These are phyloP conservation scores for Apaloderma vittatum DNA, from an alignment of 2,113 vertebrate species.

Conservation along the genomic window DNA sequence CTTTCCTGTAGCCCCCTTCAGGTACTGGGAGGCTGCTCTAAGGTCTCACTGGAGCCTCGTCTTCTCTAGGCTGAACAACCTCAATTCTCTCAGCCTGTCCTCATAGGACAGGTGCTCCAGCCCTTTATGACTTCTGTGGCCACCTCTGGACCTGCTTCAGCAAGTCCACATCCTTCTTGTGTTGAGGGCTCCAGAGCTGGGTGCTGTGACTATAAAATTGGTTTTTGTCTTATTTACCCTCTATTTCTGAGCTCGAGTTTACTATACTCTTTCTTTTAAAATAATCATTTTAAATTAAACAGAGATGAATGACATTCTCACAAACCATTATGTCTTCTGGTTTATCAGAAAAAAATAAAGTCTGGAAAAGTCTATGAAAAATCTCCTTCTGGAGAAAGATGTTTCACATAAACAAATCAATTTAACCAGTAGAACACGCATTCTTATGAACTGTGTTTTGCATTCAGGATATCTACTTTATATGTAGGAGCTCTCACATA, in stretches of 20 bases:
- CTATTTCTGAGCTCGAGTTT: background rate
- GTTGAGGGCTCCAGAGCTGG: too few species aligned
- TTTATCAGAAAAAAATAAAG: background rate
- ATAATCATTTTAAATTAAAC: background rate
- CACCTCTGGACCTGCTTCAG: too few species aligned
- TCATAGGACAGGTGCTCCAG: too few species aligned
- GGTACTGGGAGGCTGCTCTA: too few species aligned
- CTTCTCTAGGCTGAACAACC: too few species aligned
- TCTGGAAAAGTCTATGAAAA: background rate
- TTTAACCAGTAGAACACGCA: background rate
- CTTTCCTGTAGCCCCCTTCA: too few species aligned
- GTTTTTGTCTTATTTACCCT: background rate
- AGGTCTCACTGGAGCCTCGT: too few species aligned
- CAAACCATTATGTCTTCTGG: background rate
- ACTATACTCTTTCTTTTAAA: background rate
- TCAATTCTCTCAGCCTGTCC: too few species aligned
- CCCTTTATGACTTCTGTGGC: too few species aligned
- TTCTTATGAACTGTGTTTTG: background rate
- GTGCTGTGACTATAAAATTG: background rate
- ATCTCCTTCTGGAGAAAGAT: background rate
- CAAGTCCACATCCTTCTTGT: too few species aligned
- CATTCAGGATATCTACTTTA: background rate
- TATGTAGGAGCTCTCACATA: background rate
- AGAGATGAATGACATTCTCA: background rate
- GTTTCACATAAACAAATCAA: background rate